A percentile compares a stretch with the other conserved stretches of the same genome.
phyloP scores from a whole-genome alignment of 2,888 invertebrate species.

The Eurytoma adleriae region DNA sequence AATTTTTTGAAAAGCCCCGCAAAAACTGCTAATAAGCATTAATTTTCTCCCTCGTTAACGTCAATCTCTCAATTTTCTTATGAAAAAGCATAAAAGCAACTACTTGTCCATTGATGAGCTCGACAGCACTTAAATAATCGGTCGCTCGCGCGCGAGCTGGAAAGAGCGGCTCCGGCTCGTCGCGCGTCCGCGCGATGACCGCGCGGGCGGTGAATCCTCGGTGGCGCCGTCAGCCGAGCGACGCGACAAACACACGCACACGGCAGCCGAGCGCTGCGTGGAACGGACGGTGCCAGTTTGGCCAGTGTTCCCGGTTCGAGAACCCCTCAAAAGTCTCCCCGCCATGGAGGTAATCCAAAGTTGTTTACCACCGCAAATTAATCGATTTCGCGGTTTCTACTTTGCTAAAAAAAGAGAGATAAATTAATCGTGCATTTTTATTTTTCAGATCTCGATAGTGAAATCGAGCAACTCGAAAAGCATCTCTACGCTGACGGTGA shows the following conservation, averaged over 20 bases:
- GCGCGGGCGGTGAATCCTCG: not conserved
- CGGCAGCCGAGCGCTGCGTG: slow-evolving; percentile 39
- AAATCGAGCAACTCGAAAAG: slow-evolving; percentile 71
- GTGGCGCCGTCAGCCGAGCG: slow-evolving; percentile 19
- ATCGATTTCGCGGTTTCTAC: not conserved
- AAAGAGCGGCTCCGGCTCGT: not conserved
- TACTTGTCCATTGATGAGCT: too few species aligned
- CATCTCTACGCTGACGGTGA: slow-evolving; percentile 71
- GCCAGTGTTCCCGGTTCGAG: not conserved
- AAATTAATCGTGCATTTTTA: slow-evolving; percentile 21
- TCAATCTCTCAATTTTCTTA: too few species aligned
- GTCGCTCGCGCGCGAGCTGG: not conserved
- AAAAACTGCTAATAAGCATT: not conserved
- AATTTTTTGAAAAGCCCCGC: too few species aligned
- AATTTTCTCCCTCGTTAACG: too few species aligned
- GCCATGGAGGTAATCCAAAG: slow-evolving; percentile 63
- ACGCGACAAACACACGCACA: slow-evolving; percentile 42
- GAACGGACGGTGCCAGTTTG: slow-evolving; percentile 15
- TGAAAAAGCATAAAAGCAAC: too few species aligned
- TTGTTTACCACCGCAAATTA: too few species aligned
- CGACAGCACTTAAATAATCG: too few species aligned
- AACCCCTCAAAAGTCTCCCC: slow-evolving; percentile 34
- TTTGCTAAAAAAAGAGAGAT: not conserved
- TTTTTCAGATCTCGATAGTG: slow-evolving; percentile 75
- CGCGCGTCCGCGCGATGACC: not conserved